Conservation (phyloP, 1,140 invertebrate genomes). For the Homalodisca vitripennis region DNA sequence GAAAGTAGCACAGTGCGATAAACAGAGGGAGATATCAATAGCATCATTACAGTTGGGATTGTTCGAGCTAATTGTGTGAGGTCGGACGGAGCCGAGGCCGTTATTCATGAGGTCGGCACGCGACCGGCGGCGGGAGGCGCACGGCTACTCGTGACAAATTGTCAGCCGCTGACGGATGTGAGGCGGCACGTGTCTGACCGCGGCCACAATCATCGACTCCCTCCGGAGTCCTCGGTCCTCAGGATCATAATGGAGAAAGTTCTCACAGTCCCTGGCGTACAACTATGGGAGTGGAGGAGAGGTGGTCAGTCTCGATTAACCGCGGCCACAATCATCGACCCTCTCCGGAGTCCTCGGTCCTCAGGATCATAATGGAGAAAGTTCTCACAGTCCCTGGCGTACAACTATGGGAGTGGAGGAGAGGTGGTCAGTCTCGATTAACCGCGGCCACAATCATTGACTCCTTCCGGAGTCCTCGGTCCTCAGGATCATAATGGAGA, state of each 20-base stretch:
- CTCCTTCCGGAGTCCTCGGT: neutral
- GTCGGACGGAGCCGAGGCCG: too few relatives aligned
- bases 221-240: neutral
- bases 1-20: neutral
- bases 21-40: slow-evolving; percentile 17
- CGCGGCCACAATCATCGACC: neutral
- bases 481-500: too few relatives aligned
- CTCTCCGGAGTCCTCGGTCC: neutral
- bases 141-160: neutral
- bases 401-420: neutral
- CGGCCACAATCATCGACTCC: neutral
- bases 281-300: neutral
- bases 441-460: neutral
- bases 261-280: neutral
- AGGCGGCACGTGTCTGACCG: neutral
- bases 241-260: too few relatives aligned
- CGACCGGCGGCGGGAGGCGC: neutral
- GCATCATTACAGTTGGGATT: neutral
- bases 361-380: too few relatives aligned
- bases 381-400: neutral
- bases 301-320: neutral
- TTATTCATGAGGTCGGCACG: neutral
- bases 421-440: neutral
- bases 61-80: neutral
- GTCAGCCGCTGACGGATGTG: neutral